These are phyloP conservation scores for Micrasema minimum DNA, from an alignment of 1,140 invertebrate genomes.

Conservation along the genomic window DNA sequence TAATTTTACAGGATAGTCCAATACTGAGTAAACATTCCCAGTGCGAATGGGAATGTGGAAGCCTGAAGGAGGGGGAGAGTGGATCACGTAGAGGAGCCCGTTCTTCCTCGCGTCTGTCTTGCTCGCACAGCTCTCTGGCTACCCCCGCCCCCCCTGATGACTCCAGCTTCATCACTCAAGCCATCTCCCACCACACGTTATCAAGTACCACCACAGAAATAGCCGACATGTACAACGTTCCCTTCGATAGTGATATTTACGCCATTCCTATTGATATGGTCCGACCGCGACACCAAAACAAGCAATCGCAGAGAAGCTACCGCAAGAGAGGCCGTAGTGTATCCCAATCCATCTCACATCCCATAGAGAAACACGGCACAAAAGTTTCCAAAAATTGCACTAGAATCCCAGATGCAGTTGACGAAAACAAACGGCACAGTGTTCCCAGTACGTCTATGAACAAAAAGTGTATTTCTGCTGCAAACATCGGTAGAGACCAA, in stretches of 20 bases:
- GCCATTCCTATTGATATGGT: slow-evolving; percentile 83
- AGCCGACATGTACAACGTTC: slow-evolving; percentile 86
- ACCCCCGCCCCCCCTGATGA: slow-evolving; percentile 81
- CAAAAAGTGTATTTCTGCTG: slow-evolving; percentile 63
- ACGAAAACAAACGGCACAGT: slow-evolving; percentile 65
- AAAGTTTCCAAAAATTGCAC: slow-evolving; percentile 20
- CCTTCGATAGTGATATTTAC: slow-evolving; percentile 87
- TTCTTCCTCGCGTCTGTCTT: slow-evolving; percentile 79
- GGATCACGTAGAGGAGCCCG: slow-evolving; percentile 68
- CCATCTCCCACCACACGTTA: slow-evolving; percentile 83
- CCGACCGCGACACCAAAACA: slow-evolving; percentile 69
- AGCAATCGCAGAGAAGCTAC: slow-evolving; percentile 66
- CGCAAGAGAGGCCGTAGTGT: slow-evolving; percentile 72
- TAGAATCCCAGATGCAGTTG: slow-evolving; percentile 60
- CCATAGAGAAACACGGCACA: slow-evolving; percentile 17
- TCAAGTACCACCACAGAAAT: slow-evolving; percentile 76
- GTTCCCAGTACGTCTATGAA: slow-evolving; percentile 68
- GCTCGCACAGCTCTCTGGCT: slow-evolving; percentile 82
- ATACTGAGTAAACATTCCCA: slow-evolving; percentile 32
- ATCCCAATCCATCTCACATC: slow-evolving; percentile 56
- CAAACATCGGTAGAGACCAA: slow-evolving; percentile 55
- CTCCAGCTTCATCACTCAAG: slow-evolving; percentile 86
- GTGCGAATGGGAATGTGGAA: slow-evolving; percentile 25
- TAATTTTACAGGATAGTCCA: slow-evolving; percentile 50
- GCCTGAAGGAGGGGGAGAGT: slow-evolving; percentile 54